These are phyloP conservation scores for Syrista parreyssii DNA, from an alignment of 2,888 invertebrate species.

Conservation along the genomic window DNA sequence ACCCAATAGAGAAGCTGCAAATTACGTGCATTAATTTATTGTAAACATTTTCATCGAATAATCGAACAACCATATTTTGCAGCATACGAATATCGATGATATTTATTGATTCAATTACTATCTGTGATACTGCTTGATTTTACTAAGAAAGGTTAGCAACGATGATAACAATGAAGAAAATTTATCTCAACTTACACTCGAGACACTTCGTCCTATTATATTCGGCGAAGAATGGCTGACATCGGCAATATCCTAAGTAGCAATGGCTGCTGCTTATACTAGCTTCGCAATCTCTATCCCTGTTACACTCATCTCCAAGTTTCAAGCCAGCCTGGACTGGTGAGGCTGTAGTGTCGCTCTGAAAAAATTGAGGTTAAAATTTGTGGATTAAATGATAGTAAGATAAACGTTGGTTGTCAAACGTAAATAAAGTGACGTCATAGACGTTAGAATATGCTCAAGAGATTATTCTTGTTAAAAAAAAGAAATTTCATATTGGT, in stretches of 20 bases:
- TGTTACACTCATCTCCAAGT: slow-evolving; percentile 74
- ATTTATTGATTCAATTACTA: neutral
- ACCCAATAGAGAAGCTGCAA: slow-evolving; percentile 84
- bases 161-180: neutral
- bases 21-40: slow-evolving; percentile 11
- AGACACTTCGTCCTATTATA: slow-evolving; percentile 83
- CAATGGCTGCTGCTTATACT: slow-evolving; percentile 74
- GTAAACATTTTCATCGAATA: neutral
- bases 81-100: neutral
- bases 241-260: slow-evolving; percentile 79
- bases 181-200: slow-evolving; percentile 74
- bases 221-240: slow-evolving; percentile 84
- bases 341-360: slow-evolving; percentile 34
- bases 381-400: neutral
- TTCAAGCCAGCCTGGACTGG: slow-evolving; percentile 49
- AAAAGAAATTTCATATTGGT: neutral
- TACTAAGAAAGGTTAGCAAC: neutral
- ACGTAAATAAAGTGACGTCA: slow-evolving; percentile 10
- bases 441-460: neutral
- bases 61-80: neutral
- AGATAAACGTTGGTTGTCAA: neutral
- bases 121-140: neutral
- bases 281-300: slow-evolving; percentile 74
- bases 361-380: slow-evolving; percentile 14
- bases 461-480: neutral